These are phyloP conservation scores for Magallana angulata DNA, from an alignment of 1,140 invertebrate genomes.

Conservation along the genomic window DNA sequence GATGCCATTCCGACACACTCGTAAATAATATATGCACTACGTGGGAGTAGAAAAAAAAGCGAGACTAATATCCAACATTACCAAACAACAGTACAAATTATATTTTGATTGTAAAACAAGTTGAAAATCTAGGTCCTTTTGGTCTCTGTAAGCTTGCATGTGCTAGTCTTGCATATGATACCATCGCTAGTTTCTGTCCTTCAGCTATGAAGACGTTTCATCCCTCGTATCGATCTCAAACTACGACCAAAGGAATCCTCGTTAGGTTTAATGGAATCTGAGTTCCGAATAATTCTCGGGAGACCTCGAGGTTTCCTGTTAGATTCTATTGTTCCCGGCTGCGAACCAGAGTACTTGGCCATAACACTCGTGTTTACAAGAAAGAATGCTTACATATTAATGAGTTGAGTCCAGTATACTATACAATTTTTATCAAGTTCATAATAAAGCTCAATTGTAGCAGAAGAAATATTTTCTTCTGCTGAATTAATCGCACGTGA, in stretches of 20 bases:
- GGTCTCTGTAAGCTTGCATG: neutral
- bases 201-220: constrained; percentile 23
- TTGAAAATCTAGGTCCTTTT: constrained; percentile 2
- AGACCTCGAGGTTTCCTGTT: constrained; percentile 30
- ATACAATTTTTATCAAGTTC: too few relatives aligned
- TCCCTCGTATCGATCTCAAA: neutral
- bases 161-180: constrained; percentile 1
- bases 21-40: neutral
- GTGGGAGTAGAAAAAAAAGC: neutral
- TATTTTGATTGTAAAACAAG: neutral
- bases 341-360: neutral
- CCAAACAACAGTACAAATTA: neutral
- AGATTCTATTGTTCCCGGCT: neutral
- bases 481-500: too few relatives aligned
- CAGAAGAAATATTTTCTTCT: too few relatives aligned
- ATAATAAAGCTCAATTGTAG: too few relatives aligned
- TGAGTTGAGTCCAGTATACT: too few relatives aligned
- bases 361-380: constrained; percentile 12
- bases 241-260: constrained; percentile 6
- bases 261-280: constrained; percentile 31
- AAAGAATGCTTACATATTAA: neutral
- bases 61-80: neutral
- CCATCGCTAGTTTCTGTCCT: neutral
- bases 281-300: constrained; percentile 19
- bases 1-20: constrained; percentile 31